phyloP scores from a whole-genome alignment of 1,140 invertebrate species.

The Diploscapter pachys region DNA sequence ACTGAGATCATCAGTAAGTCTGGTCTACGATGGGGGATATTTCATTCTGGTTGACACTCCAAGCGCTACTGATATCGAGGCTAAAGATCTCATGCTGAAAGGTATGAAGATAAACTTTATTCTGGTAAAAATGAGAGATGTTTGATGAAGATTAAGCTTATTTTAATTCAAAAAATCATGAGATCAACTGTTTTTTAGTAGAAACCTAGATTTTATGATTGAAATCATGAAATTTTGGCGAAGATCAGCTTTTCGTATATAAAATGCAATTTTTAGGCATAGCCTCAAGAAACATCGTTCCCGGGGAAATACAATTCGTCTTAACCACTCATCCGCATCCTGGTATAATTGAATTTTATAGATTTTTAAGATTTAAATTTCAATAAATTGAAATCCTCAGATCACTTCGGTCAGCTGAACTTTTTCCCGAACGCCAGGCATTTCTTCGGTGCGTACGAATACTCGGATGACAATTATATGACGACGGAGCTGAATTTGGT shows the following conservation, averaged over 20 bases:
- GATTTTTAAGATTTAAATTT: not conserved
- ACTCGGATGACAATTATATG: conserved; percentile 67
- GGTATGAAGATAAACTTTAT: conserved; percentile 18
- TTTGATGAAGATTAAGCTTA: too few species aligned
- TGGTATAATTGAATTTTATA: conserved; percentile 69
- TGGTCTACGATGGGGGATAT: conserved; percentile 42
- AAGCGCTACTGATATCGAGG: conserved; percentile 40
- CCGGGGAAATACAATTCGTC: conserved; percentile 42
- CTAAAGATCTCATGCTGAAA: conserved; percentile 45
- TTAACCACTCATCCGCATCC: conserved; percentile 46
- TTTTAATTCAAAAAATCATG: too few species aligned
- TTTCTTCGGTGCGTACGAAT: conserved; percentile 77
- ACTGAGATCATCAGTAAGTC: conserved; percentile 41
- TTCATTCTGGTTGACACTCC: conserved; percentile 44
- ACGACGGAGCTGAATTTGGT: conserved; percentile 55
- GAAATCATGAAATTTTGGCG: too few species aligned
- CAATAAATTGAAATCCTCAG: not conserved
- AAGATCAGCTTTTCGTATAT: too few species aligned
- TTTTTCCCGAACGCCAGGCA: conserved; percentile 81
- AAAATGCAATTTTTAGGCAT: conserved; percentile 30
- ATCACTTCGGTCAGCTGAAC: conserved; percentile 77
- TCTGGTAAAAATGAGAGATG: conserved; percentile 1
- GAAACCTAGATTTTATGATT: too few species aligned
- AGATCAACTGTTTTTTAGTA: too few species aligned
- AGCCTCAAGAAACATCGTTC: conserved; percentile 32